phyloP scores from a whole-genome alignment of 2,888 invertebrate species.

The Lepidocyrtoides sp. region DNA sequence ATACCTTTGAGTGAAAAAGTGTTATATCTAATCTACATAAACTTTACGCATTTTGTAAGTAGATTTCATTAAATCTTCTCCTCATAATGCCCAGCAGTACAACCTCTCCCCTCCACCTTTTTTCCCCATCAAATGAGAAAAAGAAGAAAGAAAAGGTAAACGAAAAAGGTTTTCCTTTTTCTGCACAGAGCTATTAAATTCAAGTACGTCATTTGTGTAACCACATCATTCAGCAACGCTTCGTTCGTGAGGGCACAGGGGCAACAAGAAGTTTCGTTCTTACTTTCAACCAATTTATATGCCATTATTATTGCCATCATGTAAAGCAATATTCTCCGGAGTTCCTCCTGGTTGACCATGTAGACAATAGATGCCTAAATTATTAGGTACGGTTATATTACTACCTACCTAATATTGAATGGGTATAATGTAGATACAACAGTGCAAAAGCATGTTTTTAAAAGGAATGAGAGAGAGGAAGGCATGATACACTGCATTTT shows the following conservation, averaged over 20 bases:
- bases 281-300: constrained; percentile 44
- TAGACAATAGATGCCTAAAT: neutral
- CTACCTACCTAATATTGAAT: neutral
- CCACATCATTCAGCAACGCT: constrained; percentile 10
- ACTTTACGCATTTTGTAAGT: neutral
- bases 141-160: constrained; percentile 37
- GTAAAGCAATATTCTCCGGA: constrained; percentile 50
- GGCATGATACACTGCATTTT: constrained; percentile 12
- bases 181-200: neutral
- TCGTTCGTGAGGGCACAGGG: constrained; percentile 46
- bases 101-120: constrained; percentile 2
- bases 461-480: constrained; percentile 16
- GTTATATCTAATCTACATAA: too few species aligned
- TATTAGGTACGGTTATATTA: neutral
- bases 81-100: constrained; percentile 20
- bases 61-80: neutral
- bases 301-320: constrained; percentile 42
- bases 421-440: neutral
- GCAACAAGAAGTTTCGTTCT: constrained; percentile 33
- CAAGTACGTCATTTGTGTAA: constrained; percentile 3
- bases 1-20: too few species aligned
- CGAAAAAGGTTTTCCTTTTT: constrained; percentile 25
- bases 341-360: constrained; percentile 37
- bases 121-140: neutral
- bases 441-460: neutral